Percentiles rank a stretch among this genome's conserved stretches.
Conservation (phyloP, 1,140 invertebrate genomes). For the Heliconius eleuchia region DNA sequence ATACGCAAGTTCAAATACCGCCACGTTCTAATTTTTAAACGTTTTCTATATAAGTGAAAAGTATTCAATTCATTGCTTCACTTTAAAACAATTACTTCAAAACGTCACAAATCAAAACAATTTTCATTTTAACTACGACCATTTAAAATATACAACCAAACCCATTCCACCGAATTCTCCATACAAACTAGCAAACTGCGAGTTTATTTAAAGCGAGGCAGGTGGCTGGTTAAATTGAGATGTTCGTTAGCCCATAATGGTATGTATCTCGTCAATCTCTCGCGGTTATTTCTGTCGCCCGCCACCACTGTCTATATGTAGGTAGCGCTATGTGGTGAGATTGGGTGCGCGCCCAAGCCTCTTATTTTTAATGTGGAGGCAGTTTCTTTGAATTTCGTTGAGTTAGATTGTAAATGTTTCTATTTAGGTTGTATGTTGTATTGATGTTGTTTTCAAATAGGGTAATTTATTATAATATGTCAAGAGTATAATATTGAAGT, state of each 20-base stretch:
- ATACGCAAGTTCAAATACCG: too few species aligned
- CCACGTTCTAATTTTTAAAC: too few species aligned
- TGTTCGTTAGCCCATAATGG: slow-evolving; percentile 66
- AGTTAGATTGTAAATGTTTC: not conserved
- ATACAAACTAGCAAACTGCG: slow-evolving; percentile 24
- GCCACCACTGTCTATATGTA: slow-evolving; percentile 39
- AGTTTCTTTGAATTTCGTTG: slow-evolving; percentile 13
- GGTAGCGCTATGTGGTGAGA: slow-evolving; percentile 32
- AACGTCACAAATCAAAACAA: too few species aligned
- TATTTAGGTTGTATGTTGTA: not conserved
- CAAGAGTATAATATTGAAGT: not conserved
- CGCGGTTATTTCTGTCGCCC: slow-evolving; percentile 56
- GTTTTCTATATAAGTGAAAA: too few species aligned
- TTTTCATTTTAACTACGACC: too few species aligned
- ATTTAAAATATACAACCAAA: slow-evolving; percentile 18
- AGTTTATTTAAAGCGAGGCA: slow-evolving; percentile 51
- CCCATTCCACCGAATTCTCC: slow-evolving; percentile 28
- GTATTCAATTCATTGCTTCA: too few species aligned
- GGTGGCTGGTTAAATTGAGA: slow-evolving; percentile 67
- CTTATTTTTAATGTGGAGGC: slow-evolving; percentile 36
- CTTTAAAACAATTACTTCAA: too few species aligned
- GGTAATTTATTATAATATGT: not conserved
- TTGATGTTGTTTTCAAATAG: not conserved
- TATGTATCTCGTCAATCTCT: slow-evolving; percentile 65
- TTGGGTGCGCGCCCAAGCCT: slow-evolving; percentile 38